Evolutionary conservation across 2,113 vertebrate genomes (phyloP).

Genomic region (Phaetusa simplex): DNA sequence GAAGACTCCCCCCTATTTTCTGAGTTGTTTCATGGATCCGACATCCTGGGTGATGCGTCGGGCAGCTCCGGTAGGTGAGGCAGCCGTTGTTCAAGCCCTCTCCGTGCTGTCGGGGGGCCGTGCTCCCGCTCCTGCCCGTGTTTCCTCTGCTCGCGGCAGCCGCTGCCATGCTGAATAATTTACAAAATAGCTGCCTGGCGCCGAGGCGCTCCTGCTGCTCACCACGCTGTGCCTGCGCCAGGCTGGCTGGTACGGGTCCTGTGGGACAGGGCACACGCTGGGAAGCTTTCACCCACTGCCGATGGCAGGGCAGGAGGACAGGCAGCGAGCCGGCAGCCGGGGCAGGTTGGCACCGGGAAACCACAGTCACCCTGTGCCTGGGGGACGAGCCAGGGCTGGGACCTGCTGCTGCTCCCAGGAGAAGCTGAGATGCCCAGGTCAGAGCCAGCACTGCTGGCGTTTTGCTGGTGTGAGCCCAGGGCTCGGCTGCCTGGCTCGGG

Average conservation of each 20-base stretch:
- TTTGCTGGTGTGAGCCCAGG: neutral
- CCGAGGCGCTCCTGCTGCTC: neutral
- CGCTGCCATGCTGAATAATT: neutral
- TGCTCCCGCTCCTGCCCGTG: neutral
- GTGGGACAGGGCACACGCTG: neutral
- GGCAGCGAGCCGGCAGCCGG: neutral
- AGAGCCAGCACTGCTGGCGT: neutral
- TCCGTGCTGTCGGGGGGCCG: accelerated
- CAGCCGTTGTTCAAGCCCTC: too few species aligned
- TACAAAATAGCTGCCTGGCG: neutral
- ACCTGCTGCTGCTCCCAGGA: neutral
- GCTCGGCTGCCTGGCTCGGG: neutral
- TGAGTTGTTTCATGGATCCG: neutral
- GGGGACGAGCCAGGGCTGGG: neutral
- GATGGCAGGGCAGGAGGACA: neutral
- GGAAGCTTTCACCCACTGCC: neutral
- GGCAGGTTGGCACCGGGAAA: neutral
- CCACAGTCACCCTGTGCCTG: neutral
- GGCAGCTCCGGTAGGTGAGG: neutral
- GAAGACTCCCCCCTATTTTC: neutral
- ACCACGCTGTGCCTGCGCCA: accelerated
- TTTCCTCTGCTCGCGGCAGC: neutral
- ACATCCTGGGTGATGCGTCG: neutral
- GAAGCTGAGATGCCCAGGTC: neutral
- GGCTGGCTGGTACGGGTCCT: neutral